Conservation (phyloP, 2,113 vertebrate species). For the Acanthochromis polyacanthus region DNA sequence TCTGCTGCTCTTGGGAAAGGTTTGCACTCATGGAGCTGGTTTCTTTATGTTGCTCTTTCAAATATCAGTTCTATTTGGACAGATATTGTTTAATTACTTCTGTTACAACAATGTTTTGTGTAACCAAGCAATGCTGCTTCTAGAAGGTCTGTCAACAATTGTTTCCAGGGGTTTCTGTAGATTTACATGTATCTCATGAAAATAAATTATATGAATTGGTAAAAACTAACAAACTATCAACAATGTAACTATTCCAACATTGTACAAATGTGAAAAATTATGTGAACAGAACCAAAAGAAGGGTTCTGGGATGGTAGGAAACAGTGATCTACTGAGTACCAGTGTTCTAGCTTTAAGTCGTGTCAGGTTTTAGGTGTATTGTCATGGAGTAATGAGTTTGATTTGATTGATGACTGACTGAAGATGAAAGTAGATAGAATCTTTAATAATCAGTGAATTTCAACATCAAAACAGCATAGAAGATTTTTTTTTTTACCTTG, state of each 20-base stretch:
- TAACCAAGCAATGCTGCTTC: too few relatives aligned
- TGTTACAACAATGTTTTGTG: too few relatives aligned
- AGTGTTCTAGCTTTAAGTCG: background rate
- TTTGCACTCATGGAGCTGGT: background rate
- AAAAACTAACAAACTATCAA: too few relatives aligned
- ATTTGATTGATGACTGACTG: background rate
- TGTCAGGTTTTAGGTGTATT: background rate
- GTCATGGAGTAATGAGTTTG: background rate
- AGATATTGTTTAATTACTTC: too few relatives aligned
- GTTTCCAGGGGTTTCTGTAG: too few relatives aligned
- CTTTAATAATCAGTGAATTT: background rate
- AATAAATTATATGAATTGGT: too few relatives aligned
- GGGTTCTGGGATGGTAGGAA: too few relatives aligned
- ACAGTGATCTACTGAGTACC: background rate
- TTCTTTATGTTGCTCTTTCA: too few relatives aligned
- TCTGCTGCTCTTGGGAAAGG: background rate
- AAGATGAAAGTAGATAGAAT: background rate
- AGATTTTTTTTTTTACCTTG: constrained; percentile 85
- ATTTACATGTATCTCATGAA: too few relatives aligned
- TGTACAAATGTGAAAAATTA: background rate
- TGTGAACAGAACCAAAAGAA: background rate
- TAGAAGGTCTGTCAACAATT: too few relatives aligned
- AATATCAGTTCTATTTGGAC: too few relatives aligned
- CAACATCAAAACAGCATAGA: constrained; percentile 38
- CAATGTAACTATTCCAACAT: too few relatives aligned